Evolutionary conservation across 2,797 vertebrate genomes (phyloP), one percentile per base, ranked within the genome.

Genomic region (Argya squamiceps): DNA sequence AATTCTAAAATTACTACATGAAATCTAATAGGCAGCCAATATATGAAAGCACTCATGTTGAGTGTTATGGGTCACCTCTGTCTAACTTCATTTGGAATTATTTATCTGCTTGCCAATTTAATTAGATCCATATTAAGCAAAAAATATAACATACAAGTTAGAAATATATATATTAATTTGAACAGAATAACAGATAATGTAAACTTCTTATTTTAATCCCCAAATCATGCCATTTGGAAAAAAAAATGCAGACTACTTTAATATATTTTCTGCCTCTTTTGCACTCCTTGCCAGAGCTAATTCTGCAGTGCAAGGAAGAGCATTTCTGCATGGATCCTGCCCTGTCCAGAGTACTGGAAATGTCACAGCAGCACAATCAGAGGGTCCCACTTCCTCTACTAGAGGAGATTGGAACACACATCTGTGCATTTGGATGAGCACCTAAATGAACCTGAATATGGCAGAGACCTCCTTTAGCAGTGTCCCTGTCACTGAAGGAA

Each of bases 311-410:
- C 34, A 65, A 59, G n/a, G 50, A 26, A 52, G 24, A 92, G 29
- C 16, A 37, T 52, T 85, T 86, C 11, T 67, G 62, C 43, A 55
- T 6, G 1, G 63, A 81, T 84, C 56, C 91, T 82, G 64, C 78
- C 79, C 64, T 89, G 84, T 77, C 94, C 82, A 74, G 82, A 95
- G 84, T 47, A 64, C 68, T 88, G 49, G 89, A 89, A 88, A 56
- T 19, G 23, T 32, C 81, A 79, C 46, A 55, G 74, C 4, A 13
- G 26, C 62, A 20, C 7, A 2, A 68, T 13, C 69, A 74, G 1
- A 47, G 55, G 79, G 59, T 41, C 56, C 34, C 47, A 41, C 43
- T 67, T 85, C 71, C 71, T 49, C 44, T 52, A 17, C 59, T 47
- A 39, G 64, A 37, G 60, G 52, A 85, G 64, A 70, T 2, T 37